Evolutionary conservation across 2,888 invertebrate genomes (phyloP), one percentile per base, ranked within the genome.

Genomic region (Automeris io): DNA sequence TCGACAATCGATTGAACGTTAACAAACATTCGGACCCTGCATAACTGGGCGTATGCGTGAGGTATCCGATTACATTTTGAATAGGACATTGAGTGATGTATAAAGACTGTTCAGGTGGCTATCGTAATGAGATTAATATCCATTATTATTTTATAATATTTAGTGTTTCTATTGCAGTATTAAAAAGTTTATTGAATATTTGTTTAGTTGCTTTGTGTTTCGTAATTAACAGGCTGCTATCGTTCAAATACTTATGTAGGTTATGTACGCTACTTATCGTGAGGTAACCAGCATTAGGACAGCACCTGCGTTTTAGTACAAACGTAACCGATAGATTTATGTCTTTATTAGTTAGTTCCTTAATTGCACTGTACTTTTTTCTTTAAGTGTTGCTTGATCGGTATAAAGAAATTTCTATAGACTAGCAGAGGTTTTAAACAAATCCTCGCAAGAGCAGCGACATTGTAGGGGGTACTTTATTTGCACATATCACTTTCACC

Each of bases 1-100:
- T 76, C 71, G 72, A 67, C 71, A 78, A 71, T 64, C 66, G 71
- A 78, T 76, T 69, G 57, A 55, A 57, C 57, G 56, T 48, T 57
- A 57, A 56, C 36, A 42, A 39, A 34, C 18, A 12, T 40, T 40
- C 31, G 35, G 31, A 26, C 12, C 23, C 23, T 12, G 16, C 29
- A 29, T 26, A 33, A 34, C 21, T 23, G 34, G 23, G 9, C 26
- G 18, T 25, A 19, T 16, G 40, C 42, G 41, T 33, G 37, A 24
- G 42, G 37, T 49, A 51, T 51, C 51, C 41, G 51, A 54, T 51
- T 48, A 47, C 35, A 37, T 35, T 43, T 51, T 51, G 48, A 47
- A 51, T 50, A 43, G 45, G 51, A 54, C 58, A 55, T 46, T 51
- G 46, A 56, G 42, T 49, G 49, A 52, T 52, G 45, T 46, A 25